phyloP scores from a whole-genome alignment of 1,140 invertebrate species.

The Bombus fervidus region DNA sequence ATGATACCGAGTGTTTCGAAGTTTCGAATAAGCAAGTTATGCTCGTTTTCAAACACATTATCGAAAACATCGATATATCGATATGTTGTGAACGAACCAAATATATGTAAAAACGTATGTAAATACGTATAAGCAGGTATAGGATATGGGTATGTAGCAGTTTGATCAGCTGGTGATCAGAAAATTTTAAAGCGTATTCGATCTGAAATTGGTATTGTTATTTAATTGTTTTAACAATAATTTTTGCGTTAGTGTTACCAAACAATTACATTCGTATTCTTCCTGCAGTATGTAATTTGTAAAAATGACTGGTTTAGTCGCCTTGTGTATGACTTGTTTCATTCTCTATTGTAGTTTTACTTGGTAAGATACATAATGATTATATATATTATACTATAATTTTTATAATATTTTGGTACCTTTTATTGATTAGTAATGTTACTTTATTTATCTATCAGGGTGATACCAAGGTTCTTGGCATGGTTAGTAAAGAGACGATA shows the following conservation, averaged over 20 bases:
- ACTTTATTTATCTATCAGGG: constrained; percentile 80
- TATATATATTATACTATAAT: constrained; percentile 10
- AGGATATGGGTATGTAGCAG: neutral
- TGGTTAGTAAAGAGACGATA: constrained; percentile 87
- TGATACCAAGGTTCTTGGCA: constrained; percentile 86
- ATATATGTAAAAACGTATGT: neutral
- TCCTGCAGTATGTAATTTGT: constrained; percentile 5
- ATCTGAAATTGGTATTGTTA: neutral
- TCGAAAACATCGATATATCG: constrained; percentile 35
- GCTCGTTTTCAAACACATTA: neutral
- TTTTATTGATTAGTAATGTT: neutral
- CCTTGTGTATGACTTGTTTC: constrained; percentile 72
- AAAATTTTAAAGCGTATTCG: neutral
- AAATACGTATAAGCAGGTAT: neutral
- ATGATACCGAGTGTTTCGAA: neutral
- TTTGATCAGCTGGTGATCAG: neutral
- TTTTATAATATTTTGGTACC: neutral
- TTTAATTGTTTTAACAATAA: neutral
- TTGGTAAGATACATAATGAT: constrained; percentile 69
- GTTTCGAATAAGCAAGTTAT: neutral
- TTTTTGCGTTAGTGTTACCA: neutral
- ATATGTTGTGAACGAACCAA: neutral
- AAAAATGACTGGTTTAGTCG: constrained; percentile 76
- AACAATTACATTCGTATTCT: neutral
- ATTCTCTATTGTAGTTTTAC: constrained; percentile 78